Base-by-base conservation (phyloP, 1,140 invertebrate species). In the Leptinotarsa texana region DNA sequence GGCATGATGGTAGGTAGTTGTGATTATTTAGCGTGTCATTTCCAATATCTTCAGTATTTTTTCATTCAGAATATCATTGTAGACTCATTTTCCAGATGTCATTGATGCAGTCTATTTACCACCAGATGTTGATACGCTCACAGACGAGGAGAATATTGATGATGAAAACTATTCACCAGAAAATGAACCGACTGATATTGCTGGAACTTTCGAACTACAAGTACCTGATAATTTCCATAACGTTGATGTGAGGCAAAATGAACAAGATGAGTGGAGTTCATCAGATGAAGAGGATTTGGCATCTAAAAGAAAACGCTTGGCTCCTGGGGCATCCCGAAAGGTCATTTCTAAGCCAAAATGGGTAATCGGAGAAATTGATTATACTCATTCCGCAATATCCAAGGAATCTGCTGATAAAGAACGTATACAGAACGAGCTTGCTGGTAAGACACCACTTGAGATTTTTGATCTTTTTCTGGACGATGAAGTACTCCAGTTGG, bases 61-160 rank as follows among this genome's bases (percentile, higher is more conserved):
- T 72, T 72, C 22, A 72, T 27, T 11, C 47, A 62, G 17, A 18
- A 18, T 72, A 27, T 65, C 73, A 69, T 68, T 24, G 22, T 68
- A 68, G 22, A 33, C 15, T 68, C 33, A 24, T 68, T 68, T 68
- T 68, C 18, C 66, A 71, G 69, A 42, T 48, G 65, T 18, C 22
- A 69, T 77, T 74, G 72, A 77, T 77, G 73, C 47, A 15, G 67
- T 74, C 24, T 76, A 75, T 74, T 48, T 77, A 67, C 67, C 73
- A 42, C 68, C 75, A 48, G 72, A 74, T 47, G 76, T 75, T 24
- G 73, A 77, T 62, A 51, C 51, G 22, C 72, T 77, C 48, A 77
- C 76, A n/a, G 73, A 75, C 49, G 76, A 77, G 63, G 76, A 75
- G 68, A 57, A 72, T 75, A 77, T 76, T 21, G 48, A 71, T 21